Conservation (phyloP, 2,888 invertebrate species). For the Germaria angustata region DNA sequence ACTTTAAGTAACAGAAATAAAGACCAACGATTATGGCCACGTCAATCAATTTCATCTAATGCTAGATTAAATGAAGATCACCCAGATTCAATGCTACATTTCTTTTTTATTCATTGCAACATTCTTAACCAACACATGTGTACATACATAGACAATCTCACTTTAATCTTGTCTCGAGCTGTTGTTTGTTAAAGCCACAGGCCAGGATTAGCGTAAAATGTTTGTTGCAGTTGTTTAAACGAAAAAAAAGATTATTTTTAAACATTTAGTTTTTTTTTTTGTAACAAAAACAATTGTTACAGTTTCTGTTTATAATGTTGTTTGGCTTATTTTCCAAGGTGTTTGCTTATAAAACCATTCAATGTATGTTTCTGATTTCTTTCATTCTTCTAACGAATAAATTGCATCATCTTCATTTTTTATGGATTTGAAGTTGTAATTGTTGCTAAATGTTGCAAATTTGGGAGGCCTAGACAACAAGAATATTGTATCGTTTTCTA, state of each 20-base stretch:
- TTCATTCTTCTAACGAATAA: not conserved
- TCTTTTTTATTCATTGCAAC: not conserved
- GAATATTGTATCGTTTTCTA: not conserved
- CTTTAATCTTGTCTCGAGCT: conserved; percentile 62
- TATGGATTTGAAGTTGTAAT: conserved; percentile 48
- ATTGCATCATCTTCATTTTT: not conserved
- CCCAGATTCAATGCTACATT: conserved; percentile 14
- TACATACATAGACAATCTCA: not conserved
- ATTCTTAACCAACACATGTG: not conserved
- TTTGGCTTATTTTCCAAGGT: conserved; percentile 49
- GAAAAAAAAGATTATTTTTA: conserved; percentile 33
- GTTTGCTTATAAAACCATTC: conserved; percentile 47
- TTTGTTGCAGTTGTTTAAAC: conserved; percentile 53
- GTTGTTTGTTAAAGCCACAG: conserved; percentile 72
- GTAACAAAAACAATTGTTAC: not conserved
- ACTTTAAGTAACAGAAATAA: too few relatives aligned
- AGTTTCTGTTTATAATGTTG: not conserved
- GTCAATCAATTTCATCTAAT: conserved; percentile 47
- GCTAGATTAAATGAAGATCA: conserved; percentile 56
- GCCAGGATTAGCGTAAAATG: conserved; percentile 72
- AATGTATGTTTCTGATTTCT: not conserved
- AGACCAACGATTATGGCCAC: conserved; percentile 25
- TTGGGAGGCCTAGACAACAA: not conserved
- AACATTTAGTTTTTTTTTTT: not conserved
- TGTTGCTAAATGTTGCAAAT: conserved; percentile 53